Evolutionary conservation across 2,113 vertebrate genomes (phyloP).

Genomic region (Xiphorhynchus elegans): DNA sequence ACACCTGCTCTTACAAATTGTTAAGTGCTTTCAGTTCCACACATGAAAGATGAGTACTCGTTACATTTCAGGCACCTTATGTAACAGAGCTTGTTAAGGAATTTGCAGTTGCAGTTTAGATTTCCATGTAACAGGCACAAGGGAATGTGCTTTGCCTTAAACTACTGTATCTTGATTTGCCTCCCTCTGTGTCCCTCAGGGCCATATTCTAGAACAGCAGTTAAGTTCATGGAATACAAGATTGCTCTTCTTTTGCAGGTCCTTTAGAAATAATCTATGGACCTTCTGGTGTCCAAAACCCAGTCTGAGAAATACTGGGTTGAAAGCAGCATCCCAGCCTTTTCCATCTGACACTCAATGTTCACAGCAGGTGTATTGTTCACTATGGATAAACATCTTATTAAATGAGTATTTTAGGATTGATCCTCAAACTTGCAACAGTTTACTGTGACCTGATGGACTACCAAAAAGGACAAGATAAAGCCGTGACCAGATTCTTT

Average conservation of each 20-base stretch:
- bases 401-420: not conserved
- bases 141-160: not conserved
- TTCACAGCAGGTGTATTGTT: not conserved
- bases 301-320: not conserved
- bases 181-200: not conserved
- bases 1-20: not conserved
- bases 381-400: not conserved
- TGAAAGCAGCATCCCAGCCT: not conserved
- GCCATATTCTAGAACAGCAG: not conserved
- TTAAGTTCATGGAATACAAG: not conserved
- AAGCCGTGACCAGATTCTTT: not conserved
- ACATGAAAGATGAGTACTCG: not conserved
- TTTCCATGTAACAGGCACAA: not conserved
- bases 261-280: not conserved
- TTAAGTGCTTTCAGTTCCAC: not conserved
- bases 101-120: not conserved
- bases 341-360: not conserved
- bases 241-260: not conserved
- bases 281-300: not conserved
- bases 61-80: not conserved
- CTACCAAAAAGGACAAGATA: not conserved
- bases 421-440: not conserved
- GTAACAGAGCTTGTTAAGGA: not conserved
- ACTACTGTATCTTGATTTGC: not conserved
- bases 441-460: not conserved